phyloP scores from a whole-genome alignment of 2,888 invertebrate species.

The Tenthredo scrophulariae region DNA sequence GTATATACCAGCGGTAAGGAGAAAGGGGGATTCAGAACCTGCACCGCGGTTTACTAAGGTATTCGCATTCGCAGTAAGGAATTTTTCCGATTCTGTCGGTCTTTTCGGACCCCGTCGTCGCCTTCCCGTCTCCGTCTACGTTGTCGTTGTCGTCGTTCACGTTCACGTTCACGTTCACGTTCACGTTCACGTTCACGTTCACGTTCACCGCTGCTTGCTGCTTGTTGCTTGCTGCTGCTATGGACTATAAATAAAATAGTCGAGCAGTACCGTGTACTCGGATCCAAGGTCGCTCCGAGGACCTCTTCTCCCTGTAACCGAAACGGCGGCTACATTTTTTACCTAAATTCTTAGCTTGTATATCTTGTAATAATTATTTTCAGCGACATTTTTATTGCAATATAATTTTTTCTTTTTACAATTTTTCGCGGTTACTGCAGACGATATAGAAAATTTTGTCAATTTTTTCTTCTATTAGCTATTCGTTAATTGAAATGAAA shows the following conservation, averaged over 20 bases:
- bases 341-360: no score
- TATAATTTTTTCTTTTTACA: no score
- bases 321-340: not conserved
- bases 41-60: constrained; percentile 40
- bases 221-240: constrained; percentile 28
- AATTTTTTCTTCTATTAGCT: no score
- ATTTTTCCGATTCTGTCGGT: constrained; percentile 71
- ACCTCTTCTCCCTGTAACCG: constrained; percentile 39
- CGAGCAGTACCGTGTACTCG: constrained; percentile 44
- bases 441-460: no score
- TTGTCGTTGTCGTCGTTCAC: constrained; percentile 21
- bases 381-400: no score
- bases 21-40: not conserved
- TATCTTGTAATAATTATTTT: no score
- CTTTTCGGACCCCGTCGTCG: constrained; percentile 59
- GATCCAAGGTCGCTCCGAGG: constrained; percentile 47
- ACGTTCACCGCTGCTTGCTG: constrained; percentile 25
- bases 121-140: not conserved
- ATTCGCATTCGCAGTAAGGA: constrained; percentile 62
- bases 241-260: constrained; percentile 53
- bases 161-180: constrained; percentile 43
- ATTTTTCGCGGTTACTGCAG: no score
- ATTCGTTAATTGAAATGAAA: no score
- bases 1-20: not conserved
- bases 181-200: constrained; percentile 56